Percentiles rank a stretch among this genome's conserved stretches.
phyloP scores from a whole-genome alignment of 2,113 vertebrate species.

The Catagonus wagneri region DNA sequence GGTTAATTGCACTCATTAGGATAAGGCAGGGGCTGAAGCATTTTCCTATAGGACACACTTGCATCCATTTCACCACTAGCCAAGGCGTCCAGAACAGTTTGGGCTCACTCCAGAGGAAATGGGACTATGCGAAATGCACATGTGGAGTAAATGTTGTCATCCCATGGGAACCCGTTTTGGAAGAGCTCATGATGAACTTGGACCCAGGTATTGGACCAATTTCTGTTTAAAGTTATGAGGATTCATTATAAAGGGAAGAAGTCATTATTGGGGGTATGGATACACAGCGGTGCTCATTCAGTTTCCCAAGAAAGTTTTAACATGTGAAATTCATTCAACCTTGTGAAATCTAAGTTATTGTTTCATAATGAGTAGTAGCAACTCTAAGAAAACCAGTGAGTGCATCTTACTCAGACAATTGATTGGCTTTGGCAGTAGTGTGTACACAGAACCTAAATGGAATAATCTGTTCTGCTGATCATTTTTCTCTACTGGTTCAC shows the following conservation, averaged over 20 bases:
- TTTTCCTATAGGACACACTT: conserved; percentile 64
- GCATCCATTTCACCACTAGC: neutral
- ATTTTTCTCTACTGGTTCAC: neutral
- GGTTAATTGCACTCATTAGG: conserved; percentile 83
- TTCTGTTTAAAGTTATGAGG: conserved; percentile 36
- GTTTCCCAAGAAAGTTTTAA: neutral
- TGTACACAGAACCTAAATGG: neutral
- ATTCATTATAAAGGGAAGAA: conserved; percentile 30
- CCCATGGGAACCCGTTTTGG: conserved; percentile 19
- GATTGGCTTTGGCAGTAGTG: neutral
- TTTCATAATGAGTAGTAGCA: neutral
- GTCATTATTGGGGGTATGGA: neutral
- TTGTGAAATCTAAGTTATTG: conserved; percentile 26
- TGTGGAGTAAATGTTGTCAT: neutral
- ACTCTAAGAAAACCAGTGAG: neutral
- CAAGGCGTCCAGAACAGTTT: neutral
- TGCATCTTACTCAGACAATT: neutral
- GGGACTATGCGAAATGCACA: neutral
- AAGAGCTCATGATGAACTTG: conserved; percentile 46
- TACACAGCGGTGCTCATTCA: neutral
- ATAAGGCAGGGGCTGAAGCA: conserved; percentile 54
- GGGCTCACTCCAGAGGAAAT: neutral
- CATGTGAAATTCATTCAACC: neutral
- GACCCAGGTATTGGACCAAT: neutral
- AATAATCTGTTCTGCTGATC: neutral